phyloP scores from a whole-genome alignment of 2,888 invertebrate species.

The Eupithecia tripunctaria region DNA sequence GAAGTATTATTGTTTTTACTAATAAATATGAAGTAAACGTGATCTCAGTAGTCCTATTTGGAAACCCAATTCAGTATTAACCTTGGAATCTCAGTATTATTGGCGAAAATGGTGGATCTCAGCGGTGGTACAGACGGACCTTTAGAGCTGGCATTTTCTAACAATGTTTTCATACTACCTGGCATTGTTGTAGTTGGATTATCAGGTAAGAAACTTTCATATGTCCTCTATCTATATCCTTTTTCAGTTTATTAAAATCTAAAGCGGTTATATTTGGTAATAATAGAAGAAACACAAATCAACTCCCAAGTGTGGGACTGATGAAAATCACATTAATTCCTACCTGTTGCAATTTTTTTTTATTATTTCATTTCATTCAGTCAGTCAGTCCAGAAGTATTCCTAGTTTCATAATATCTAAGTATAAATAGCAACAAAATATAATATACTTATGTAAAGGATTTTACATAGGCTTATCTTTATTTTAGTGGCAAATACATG shows the following conservation, averaged over 20 bases:
- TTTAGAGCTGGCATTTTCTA: slow-evolving; percentile 94
- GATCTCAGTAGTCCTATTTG: slow-evolving; percentile 11
- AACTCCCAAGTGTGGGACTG: neutral
- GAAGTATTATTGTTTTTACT: slow-evolving; percentile 6
- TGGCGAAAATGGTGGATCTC: slow-evolving; percentile 91
- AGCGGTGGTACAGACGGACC: slow-evolving; percentile 91
- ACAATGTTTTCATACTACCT: slow-evolving; percentile 93
- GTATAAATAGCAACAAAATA: neutral
- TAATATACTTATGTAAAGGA: neutral
- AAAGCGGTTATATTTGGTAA: neutral
- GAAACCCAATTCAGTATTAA: slow-evolving; percentile 55
- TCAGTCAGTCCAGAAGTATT: neutral
- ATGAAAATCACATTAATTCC: neutral
- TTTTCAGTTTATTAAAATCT: neutral
- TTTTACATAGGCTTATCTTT: neutral
- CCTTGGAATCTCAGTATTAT: slow-evolving; percentile 58
- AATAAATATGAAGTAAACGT: slow-evolving; percentile 27
- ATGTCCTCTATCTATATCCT: neutral
- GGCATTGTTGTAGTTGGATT: slow-evolving; percentile 91
- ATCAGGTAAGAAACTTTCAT: slow-evolving; percentile 85
- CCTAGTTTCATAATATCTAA: too few relatives aligned
- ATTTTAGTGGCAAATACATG: neutral
- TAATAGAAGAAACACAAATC: neutral
- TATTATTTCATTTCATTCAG: neutral
- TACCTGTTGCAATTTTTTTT: slow-evolving; percentile 28